Conservation (phyloP, 2,797 vertebrate species). For the Pitangus sulphuratus region DNA sequence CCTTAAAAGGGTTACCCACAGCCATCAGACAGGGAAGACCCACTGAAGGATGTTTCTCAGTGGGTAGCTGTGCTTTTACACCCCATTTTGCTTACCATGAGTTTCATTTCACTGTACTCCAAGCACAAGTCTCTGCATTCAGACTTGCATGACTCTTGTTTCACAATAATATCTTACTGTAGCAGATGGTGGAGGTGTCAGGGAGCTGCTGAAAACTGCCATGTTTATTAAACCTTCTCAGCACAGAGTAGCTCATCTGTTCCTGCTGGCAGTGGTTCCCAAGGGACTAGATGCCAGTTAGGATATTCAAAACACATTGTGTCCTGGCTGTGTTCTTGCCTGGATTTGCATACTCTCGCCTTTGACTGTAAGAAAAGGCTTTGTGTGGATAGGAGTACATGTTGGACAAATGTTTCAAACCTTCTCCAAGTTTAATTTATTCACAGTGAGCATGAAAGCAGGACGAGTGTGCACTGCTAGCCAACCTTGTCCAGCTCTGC, state of each 20-base stretch:
- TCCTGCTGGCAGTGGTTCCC: constrained; percentile 26
- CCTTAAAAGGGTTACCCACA: neutral
- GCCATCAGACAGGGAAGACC: neutral
- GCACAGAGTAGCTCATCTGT: constrained; percentile 29
- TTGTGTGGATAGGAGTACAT: neutral
- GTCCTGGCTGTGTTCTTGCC: neutral
- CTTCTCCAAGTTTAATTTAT: neutral
- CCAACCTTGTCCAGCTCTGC: neutral
- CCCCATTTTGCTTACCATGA: neutral
- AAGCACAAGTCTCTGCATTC: neutral
- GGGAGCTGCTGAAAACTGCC: constrained; percentile 40
- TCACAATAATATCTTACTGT: neutral
- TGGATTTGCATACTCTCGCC: neutral
- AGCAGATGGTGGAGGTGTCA: constrained; percentile 43
- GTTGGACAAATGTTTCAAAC: neutral
- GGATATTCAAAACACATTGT: neutral
- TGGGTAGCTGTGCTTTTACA: neutral
- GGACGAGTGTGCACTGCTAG: neutral
- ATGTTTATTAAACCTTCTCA: constrained; percentile 25
- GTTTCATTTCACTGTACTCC: neutral
- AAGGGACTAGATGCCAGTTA: constrained; percentile 6
- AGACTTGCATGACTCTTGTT: neutral
- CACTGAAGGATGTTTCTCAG: neutral
- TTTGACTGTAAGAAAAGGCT: neutral
- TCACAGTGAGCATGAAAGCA: neutral